A percentile compares a stretch with the other conserved stretches of the same genome.
These are phyloP conservation scores for Hydractinia symbiolongicarpus DNA, from an alignment of 30 jellyfish, hydroid and myxozoan species.

Conservation along the genomic window DNA sequence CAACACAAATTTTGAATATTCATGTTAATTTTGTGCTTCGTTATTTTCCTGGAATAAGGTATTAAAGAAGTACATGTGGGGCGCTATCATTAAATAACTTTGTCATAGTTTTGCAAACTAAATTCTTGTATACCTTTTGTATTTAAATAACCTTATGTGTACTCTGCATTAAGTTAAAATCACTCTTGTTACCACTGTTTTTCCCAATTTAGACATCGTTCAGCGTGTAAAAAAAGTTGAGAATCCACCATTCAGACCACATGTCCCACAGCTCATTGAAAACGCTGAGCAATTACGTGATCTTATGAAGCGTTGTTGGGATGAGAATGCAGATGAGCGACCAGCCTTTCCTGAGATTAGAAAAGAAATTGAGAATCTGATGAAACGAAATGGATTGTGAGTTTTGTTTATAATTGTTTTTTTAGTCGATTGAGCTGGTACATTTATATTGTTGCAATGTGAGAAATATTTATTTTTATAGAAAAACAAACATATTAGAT, in stretches of 20 bases:
- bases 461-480: not conserved
- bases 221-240: conserved; percentile 52
- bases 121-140: no score
- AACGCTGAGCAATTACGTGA: conserved; percentile 57
- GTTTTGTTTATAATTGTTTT: conserved; percentile 2
- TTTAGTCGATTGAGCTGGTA: no score
- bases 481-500: conserved; percentile 65
- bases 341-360: conserved; percentile 74
- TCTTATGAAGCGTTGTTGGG: conserved; percentile 75
- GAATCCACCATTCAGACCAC: conserved; percentile 84
- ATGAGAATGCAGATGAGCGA: conserved; percentile 77
- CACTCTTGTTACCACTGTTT: no score
- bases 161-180: no score
- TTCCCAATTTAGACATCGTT: conserved; percentile 40
- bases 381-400: conserved; percentile 81
- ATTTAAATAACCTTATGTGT: no score
- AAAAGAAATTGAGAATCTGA: conserved; percentile 50
- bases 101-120: no score
- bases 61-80: no score
- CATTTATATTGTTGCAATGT: no score
- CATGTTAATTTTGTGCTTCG: no score
- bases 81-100: no score
- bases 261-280: conserved; percentile 42
- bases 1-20: no score
- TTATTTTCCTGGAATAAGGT: no score